phyloP scores from a whole-genome alignment of 1,140 invertebrate species.

The Lepidostoma basale region DNA sequence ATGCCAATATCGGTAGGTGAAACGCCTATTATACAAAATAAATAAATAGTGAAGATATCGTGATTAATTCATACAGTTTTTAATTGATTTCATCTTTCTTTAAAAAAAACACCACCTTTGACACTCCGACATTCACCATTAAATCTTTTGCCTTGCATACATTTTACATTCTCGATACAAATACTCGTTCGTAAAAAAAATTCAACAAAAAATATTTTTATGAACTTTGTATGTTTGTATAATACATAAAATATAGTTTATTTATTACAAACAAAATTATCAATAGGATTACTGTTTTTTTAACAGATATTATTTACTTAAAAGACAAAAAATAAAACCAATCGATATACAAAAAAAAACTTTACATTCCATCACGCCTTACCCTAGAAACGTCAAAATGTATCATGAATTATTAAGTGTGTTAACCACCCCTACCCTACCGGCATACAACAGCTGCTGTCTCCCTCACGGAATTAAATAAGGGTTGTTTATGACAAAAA shows the following conservation, averaged over 20 bases:
- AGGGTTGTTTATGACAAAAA: not conserved
- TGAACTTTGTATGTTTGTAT: too few relatives aligned
- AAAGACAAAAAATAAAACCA: slow-evolving; percentile 35
- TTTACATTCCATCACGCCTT: slow-evolving; percentile 21
- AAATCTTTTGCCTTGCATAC: too few relatives aligned
- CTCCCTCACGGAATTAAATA: not conserved
- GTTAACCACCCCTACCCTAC: not conserved
- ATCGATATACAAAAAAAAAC: slow-evolving; percentile 33
- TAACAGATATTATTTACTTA: not conserved
- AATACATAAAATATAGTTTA: not conserved
- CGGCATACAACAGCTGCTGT: slow-evolving; percentile 27
- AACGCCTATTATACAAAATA: too few relatives aligned
- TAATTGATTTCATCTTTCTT: too few relatives aligned
- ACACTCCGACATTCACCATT: too few relatives aligned
- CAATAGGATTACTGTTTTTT: not conserved
- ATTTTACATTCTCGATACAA: too few relatives aligned
- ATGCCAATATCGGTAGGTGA: too few relatives aligned
- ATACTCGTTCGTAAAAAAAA: too few relatives aligned
- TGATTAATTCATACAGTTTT: too few relatives aligned
- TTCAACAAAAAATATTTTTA: too few relatives aligned
- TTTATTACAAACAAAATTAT: not conserved
- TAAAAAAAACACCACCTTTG: too few relatives aligned
- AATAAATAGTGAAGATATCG: too few relatives aligned
- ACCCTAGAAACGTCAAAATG: slow-evolving; percentile 30
- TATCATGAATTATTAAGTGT: slow-evolving; percentile 27